These are phyloP conservation scores for Cheiracanthium punctorium DNA, from an alignment of 2,888 invertebrate species.

Conservation along the genomic window DNA sequence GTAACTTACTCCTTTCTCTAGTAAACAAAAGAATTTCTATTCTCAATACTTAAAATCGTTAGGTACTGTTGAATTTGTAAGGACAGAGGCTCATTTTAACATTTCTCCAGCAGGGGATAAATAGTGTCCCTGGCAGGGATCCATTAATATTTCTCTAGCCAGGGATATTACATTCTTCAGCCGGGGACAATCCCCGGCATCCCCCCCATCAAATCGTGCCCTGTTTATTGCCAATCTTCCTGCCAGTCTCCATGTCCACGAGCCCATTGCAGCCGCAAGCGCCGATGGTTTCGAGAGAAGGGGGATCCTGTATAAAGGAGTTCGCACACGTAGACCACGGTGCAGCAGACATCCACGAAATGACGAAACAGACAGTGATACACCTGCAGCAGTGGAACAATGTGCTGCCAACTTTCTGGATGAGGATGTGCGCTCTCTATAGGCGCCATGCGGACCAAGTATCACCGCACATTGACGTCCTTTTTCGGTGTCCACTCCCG, in stretches of 20 bases:
- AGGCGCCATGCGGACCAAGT: background rate
- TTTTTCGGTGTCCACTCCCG: constrained; percentile 10
- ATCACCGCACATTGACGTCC: constrained; percentile 14
- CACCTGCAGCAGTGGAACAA: constrained; percentile 18
- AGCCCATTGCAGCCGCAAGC: constrained; percentile 11
- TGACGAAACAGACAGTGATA: constrained; percentile 7
- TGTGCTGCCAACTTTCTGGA: constrained; percentile 8
- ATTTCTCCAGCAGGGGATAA: no score
- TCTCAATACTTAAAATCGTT: no score
- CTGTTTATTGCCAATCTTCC: background rate
- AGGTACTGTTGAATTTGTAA: no score
- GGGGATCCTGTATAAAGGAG: constrained; percentile 23
- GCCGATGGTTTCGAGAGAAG: background rate
- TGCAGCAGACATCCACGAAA: constrained; percentile 7
- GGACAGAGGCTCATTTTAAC: no score
- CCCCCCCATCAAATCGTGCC: no score
- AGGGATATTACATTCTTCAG: no score
- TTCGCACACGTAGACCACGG: background rate
- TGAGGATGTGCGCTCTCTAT: background rate
- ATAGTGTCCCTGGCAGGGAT: no score
- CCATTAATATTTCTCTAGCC: no score
- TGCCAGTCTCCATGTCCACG: constrained; percentile 2
- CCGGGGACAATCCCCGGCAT: no score
- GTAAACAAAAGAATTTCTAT: no score
- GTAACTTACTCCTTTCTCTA: no score